Evolutionary conservation across 1,140 invertebrate genomes (phyloP), one percentile per base, ranked within the genome.

Genomic region (Radopholus similis): DNA sequence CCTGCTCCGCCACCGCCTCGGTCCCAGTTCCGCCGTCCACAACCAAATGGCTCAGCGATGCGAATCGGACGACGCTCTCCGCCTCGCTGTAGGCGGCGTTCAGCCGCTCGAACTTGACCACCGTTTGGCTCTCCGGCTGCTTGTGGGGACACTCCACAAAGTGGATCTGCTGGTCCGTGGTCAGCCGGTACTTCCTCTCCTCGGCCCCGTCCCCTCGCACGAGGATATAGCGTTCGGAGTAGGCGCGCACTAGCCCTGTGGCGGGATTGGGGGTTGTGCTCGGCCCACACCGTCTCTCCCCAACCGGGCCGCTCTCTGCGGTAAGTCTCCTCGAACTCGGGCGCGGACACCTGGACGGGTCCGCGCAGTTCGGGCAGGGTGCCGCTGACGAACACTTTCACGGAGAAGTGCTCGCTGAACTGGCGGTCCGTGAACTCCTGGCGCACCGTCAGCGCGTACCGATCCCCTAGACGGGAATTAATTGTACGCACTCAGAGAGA

Each of bases 51-150:
- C 40, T 49, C 44, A 64, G 66, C 4, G 69, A 73, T 4, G 90
- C 91, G 81, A 90, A 93, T 73, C 93, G 86, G 4, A 93, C 87
- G 68, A 94, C 92, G 56, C 90, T 87, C 76, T 93, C 90, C 23
- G 85, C 86, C 0, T 83, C 83, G 78, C 90, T 89, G 78, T 89
- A 92, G 9, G 87, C 87, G 26, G 92, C 89, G 68, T 89, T 89
- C 8, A 67, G 32, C 26, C 70, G 64, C 37, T 68, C 49, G 38
- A 68, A 65, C 9, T 55, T 57, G 3, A 72, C 60, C n/a, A 21
- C 55, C 6, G 57, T 28, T 0, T 47, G 37, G 13, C 38, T 35
- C 23, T 49, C 55, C 32, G 47, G 8, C 15, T 2, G 15, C n/a
- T 64, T 72, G 21, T 57, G 28, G 28, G 51, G 38, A 47, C 72